These are phyloP conservation scores for Adoxophyes honmai DNA, from an alignment of 1,140 invertebrate species.

Conservation along the genomic window DNA sequence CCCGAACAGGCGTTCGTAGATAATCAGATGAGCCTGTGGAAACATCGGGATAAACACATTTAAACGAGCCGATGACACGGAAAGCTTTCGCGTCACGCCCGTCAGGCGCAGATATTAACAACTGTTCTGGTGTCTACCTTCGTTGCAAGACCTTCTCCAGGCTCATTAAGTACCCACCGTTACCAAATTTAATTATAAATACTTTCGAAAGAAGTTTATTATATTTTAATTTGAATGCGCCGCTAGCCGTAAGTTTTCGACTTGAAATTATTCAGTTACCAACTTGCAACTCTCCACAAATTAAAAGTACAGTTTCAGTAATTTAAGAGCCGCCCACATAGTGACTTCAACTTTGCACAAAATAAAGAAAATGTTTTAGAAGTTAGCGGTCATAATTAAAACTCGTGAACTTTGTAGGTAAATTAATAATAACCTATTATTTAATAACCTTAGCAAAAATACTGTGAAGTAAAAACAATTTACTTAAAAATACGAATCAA, in stretches of 20 bases:
- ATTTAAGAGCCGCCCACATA: background rate
- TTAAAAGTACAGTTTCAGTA: conserved; percentile 10
- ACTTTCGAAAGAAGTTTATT: background rate
- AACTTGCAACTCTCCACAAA: conserved; percentile 9
- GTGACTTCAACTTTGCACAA: conserved; percentile 7
- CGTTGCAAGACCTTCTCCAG: background rate
- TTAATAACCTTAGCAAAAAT: no score
- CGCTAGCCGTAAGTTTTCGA: background rate
- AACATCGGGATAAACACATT: conserved; percentile 64
- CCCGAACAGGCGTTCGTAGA: conserved; percentile 56
- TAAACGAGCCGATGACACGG: conserved; percentile 50
- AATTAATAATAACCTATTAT: no score
- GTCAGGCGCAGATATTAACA: conserved; percentile 4
- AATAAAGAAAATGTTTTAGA: background rate
- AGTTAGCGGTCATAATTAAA: no score
- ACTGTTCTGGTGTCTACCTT: conserved; percentile 2
- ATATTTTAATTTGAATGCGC: conserved; percentile 12
- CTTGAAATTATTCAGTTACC: conserved; percentile 11
- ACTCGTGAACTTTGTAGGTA: no score
- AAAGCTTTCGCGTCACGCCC: conserved; percentile 15
- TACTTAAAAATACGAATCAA: no score
- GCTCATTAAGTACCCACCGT: conserved; percentile 1
- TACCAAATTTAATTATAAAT: background rate
- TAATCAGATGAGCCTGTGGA: conserved; percentile 47
- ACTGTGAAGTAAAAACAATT: no score